Evolutionary conservation across 1,140 invertebrate genomes (phyloP).

Genomic region (Drusus annulatus): DNA sequence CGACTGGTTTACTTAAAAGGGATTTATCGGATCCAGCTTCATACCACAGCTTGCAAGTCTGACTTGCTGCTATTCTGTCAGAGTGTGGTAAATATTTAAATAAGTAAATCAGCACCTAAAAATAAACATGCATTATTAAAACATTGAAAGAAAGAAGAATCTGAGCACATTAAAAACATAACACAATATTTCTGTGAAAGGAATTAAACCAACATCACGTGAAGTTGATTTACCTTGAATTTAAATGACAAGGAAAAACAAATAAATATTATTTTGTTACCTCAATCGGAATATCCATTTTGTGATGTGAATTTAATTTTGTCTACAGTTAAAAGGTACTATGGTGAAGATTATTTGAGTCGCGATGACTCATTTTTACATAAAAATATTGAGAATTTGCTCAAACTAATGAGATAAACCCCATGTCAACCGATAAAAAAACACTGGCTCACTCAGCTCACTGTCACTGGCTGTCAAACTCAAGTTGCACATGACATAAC

Average conservation of each 20-base stretch:
- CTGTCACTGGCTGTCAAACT: constrained; percentile 4
- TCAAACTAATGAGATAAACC: constrained; percentile 10
- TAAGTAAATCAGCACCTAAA: constrained; percentile 75
- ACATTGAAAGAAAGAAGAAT: neutral
- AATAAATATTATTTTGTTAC: constrained; percentile 33
- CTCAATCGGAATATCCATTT: constrained; percentile 53
- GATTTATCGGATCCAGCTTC: constrained; percentile 72
- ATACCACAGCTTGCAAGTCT: constrained; percentile 75
- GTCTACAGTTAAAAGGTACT: neutral
- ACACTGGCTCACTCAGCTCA: neutral
- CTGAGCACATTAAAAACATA: neutral
- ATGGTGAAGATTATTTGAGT: neutral
- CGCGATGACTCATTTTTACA: constrained; percentile 12
- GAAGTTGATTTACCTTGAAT: constrained; percentile 40
- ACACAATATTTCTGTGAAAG: constrained; percentile 3
- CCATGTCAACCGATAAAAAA: constrained; percentile 5
- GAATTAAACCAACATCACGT: constrained; percentile 34
- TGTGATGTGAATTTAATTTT: neutral
- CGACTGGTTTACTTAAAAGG: constrained; percentile 72
- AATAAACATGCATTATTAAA: constrained; percentile 6
- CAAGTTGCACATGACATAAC: constrained; percentile 19
- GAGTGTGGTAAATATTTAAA: constrained; percentile 75
- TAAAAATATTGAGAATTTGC: constrained; percentile 6
- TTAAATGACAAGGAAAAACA: constrained; percentile 29
- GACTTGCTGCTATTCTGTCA: constrained; percentile 73